Conservation (phyloP, 2,113 vertebrate species). For the Rhynchomys soricoides region DNA sequence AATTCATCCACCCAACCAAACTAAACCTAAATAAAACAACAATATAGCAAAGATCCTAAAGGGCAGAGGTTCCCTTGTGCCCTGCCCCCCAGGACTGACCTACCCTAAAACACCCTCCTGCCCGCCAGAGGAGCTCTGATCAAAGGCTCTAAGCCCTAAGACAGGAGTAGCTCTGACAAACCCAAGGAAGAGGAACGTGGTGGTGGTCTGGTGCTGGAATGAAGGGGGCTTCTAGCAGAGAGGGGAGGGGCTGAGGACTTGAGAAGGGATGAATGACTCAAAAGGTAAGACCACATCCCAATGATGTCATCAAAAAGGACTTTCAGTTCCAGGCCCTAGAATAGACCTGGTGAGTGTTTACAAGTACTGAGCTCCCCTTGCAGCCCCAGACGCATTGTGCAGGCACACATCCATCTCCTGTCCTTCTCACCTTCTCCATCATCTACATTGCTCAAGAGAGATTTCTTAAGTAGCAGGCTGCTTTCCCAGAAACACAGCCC, state of each 20-base stretch:
- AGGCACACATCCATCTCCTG: neutral
- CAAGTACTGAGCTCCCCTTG: neutral
- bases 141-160: neutral
- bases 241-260: neutral
- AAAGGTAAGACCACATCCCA: constrained; percentile 35
- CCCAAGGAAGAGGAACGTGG: neutral
- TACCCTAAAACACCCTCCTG: neutral
- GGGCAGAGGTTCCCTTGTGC: neutral
- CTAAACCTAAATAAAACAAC: neutral
- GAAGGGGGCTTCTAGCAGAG: neutral
- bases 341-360: constrained; percentile 54
- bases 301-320: constrained; percentile 62
- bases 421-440: constrained; percentile 17
- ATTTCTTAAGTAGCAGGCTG: neutral
- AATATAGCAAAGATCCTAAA: neutral
- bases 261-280: neutral
- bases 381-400: neutral
- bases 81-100: neutral
- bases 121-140: neutral
- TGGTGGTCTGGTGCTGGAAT: neutral
- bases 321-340: constrained; percentile 77
- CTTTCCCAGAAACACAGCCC: constrained; percentile 16
- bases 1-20: neutral
- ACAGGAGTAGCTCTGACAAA: neutral
- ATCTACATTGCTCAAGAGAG: neutral